phyloP scores from a whole-genome alignment of 2,888 invertebrate species.

The Encarsia formosa region DNA sequence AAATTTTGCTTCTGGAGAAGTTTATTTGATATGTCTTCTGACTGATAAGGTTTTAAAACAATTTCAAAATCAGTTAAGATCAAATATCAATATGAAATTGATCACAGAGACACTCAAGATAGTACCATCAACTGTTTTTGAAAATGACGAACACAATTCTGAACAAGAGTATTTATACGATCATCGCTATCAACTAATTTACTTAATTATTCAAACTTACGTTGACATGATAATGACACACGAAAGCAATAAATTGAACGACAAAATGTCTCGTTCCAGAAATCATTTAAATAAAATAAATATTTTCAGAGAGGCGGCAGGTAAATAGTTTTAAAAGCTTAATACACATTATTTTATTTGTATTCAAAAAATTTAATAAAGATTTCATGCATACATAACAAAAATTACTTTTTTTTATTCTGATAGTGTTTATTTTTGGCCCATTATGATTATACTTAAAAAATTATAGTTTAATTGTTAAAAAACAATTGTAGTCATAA shows the following conservation, averaged over 20 bases:
- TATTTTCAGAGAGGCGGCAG: neutral
- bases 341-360: too few species aligned
- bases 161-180: constrained; percentile 2
- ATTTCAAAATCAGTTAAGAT: neutral
- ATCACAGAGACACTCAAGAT: constrained; percentile 15
- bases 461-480: too few species aligned
- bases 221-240: neutral
- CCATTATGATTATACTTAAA: too few species aligned
- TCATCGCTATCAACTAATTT: neutral
- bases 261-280: neutral
- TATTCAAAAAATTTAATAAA: too few species aligned
- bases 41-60: constrained; percentile 17
- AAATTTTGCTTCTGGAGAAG: constrained; percentile 19
- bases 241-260: neutral
- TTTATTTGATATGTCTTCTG: constrained; percentile 16
- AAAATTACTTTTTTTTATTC: too few species aligned
- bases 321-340: too few species aligned
- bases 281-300: neutral
- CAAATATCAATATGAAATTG: constrained; percentile 15
- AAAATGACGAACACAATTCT: neutral
- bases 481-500: too few species aligned
- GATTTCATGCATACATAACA: too few species aligned
- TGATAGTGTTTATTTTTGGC: too few species aligned
- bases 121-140: constrained; percentile 9
- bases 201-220: neutral